Base-by-base conservation (phyloP, 2,797 vertebrate genomes). In the Lepidocolaptes lacrymiger region DNA sequence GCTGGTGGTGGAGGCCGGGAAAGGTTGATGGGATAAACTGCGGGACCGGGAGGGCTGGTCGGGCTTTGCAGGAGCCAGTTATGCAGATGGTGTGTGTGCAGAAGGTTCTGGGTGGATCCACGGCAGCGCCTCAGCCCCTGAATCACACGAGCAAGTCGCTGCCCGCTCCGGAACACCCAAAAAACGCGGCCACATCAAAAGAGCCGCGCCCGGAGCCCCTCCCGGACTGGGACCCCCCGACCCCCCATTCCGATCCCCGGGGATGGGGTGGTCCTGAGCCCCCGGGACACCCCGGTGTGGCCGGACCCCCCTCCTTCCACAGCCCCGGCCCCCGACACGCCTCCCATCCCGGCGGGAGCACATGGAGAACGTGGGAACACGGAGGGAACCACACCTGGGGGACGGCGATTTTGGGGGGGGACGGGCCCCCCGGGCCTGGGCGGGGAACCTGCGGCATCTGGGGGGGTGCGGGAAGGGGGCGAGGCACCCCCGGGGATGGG, bases 101-200 rank as follows among this genome's bases (percentile, higher is more conserved):
- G 94, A 96, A 96, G 90, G 77, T 95, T 97, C 96, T 97, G 94
- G 96, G 95, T 55, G 92, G 85, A 66, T 94, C 79, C 83, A 18
- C 83, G 37, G 61, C 89, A 10, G 30, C 81, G 51, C 51, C 51
- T 30, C 51, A 19, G 30, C 7, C 92, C 78, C 88, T 86, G 56
- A 84, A 86, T 49, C 49, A 49, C 49, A 49, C 49, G 49, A 72
- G 61, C 89, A 62, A 88, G 88, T 81, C 28, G 3, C 12, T 26
- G 68, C 91, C 88, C 46, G 79, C 88, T 79, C 55, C 16, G 2
- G 2, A 67, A 39, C 19, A 18, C 55, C n/a, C 95, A 37, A 14
- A 12, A 14, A 12, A 19, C 11, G 91, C 14, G 23, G 66, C 85
- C 85, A 26, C 87, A 71, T 16, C 87, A 63, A 51, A 79, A 43